Evolutionary conservation across 1,140 invertebrate species (phyloP).

Genomic region (Acromyrmex heyeri): DNA sequence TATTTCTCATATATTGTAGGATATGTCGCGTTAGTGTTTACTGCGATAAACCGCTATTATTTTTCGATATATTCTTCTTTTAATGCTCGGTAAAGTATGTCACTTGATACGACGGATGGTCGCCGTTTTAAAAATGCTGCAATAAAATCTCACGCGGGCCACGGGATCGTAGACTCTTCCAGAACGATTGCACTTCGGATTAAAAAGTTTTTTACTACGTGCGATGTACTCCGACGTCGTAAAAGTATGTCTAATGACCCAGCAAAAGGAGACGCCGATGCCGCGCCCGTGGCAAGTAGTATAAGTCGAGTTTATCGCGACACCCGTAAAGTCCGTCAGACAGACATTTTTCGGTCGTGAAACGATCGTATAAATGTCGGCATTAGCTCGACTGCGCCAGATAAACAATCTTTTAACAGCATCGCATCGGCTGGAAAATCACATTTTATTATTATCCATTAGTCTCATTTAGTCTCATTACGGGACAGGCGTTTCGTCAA

Average conservation of each 20-base stretch:
- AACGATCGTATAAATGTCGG: conserved; percentile 58
- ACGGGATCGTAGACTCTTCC: not conserved
- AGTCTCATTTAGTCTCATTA: conserved; percentile 50
- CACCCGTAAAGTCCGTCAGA: conserved; percentile 51
- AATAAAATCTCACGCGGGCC: conserved; percentile 30
- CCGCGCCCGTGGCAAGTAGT: conserved; percentile 27
- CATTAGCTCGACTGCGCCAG: conserved; percentile 36
- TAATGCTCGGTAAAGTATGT: conserved; percentile 17
- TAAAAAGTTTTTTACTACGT: conserved; percentile 61
- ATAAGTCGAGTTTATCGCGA: conserved; percentile 50
- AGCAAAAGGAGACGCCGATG: conserved; percentile 45
- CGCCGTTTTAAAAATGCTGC: conserved; percentile 24
- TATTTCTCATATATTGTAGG: not conserved
- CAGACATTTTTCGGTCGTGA: conserved; percentile 56
- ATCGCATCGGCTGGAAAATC: conserved; percentile 46
- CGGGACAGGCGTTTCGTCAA: conserved; percentile 10
- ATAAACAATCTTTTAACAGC: conserved; percentile 62
- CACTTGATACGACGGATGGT: conserved; percentile 10
- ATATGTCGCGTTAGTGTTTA: not conserved
- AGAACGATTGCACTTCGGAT: conserved; percentile 41
- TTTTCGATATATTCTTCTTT: conserved; percentile 38
- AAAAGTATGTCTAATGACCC: conserved; percentile 60
- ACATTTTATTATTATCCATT: conserved; percentile 69
- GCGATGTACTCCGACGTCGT: conserved; percentile 38
- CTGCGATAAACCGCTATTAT: conserved; percentile 12